These are phyloP conservation scores for Aldrovandia affinis DNA, from an alignment of 2,797 vertebrate species.

Conservation along the genomic window DNA sequence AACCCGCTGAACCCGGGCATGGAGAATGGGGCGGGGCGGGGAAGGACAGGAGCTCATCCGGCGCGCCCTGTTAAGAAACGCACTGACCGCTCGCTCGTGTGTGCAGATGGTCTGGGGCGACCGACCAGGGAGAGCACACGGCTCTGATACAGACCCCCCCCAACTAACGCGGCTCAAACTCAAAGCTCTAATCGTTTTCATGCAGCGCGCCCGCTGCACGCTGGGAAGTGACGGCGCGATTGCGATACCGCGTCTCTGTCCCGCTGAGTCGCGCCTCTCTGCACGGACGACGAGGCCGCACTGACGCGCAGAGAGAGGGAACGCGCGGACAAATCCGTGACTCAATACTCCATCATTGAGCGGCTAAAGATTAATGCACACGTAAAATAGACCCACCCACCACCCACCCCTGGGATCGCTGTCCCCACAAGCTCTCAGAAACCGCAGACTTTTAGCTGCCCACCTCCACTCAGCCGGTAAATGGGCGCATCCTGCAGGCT, in stretches of 20 bases:
- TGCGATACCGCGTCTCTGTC: neutral
- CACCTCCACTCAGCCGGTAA: neutral
- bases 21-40: neutral
- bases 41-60: no score
- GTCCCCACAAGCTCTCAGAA: conserved; percentile 19
- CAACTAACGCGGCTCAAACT: neutral
- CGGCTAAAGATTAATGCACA: conserved; percentile 21
- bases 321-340: neutral
- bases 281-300: no score
- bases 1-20: no score
- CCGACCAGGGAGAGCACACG: neutral
- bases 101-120: conserved; percentile 20
- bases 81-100: neutral
- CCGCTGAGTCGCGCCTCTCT: neutral
- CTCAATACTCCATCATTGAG: conserved; percentile 2
- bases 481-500: neutral
- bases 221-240: neutral
- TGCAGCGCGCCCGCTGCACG: neutral
- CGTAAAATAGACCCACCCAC: neutral
- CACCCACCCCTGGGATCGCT: neutral
- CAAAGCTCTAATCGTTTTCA: neutral
- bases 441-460: neutral
- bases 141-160: neutral
- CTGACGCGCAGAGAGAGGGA: neutral
- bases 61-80: neutral